Conservation (phyloP, 1,140 invertebrate species). For the Aphis gossypii region DNA sequence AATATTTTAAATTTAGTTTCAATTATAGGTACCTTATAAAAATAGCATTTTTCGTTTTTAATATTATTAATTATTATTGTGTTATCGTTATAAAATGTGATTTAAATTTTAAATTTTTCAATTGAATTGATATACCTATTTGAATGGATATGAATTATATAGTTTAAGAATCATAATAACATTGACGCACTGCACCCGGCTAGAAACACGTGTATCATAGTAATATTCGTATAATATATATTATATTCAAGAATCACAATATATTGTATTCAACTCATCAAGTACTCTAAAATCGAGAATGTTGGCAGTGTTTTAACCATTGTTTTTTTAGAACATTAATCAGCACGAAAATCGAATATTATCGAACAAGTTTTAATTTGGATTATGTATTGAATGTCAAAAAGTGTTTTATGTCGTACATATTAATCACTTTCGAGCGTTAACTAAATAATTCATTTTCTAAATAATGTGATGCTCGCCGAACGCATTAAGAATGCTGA, state of each 20-base stretch:
- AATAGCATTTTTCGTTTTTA: background rate
- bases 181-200: background rate
- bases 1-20: background rate
- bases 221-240: background rate
- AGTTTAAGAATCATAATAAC: background rate
- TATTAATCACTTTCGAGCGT: constrained; percentile 19
- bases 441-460: constrained; percentile 53
- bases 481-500: constrained; percentile 27
- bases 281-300: constrained; percentile 52
- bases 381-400: constrained; percentile 49
- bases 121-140: background rate
- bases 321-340: constrained; percentile 38
- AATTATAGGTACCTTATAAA: background rate
- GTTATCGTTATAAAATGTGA: background rate
- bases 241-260: background rate
- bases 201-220: constrained; percentile 39
- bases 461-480: background rate
- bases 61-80: background rate
- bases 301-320: constrained; percentile 52
- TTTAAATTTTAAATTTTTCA: background rate
- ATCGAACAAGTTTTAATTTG: constrained; percentile 55
- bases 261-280: constrained; percentile 16
- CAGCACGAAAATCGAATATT: constrained; percentile 50
- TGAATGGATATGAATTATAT: background rate
- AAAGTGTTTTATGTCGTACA: background rate